Base-by-base conservation (phyloP, 2,113 vertebrate species). In the Piaya cayana region DNA sequence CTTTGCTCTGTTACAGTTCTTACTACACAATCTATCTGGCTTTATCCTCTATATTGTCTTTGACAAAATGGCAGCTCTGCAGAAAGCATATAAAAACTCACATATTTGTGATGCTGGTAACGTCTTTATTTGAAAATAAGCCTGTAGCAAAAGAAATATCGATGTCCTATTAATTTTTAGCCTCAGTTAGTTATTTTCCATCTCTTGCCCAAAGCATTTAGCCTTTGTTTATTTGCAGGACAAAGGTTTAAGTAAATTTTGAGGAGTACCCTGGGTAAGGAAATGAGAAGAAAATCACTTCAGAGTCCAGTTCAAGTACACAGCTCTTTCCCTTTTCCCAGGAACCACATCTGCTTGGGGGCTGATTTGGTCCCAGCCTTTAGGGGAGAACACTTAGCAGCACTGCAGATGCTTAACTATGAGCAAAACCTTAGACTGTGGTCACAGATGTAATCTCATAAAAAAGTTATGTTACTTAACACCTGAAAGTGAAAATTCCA, bases 351-450 rank as follows among this genome's bases (percentile, higher is more conserved):
- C 50, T 69, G 45, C 55, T 67, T 19, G 13, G 12, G 22, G 70
- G 37, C 37, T 78, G 36, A 8, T 18, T 36, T 26, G 12, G 30
- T 72, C 17, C 19, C 26, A 34, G 2, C 15, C 32, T 50, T 80
- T 37, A 27, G 22, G 27, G 11, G 49, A 69, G 68, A 27, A 62
- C 43, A 42, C 14, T 56, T 15, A 5, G 34, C 32, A 62, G 25
- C 10, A 13, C 27, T 15, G 49, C 17, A 22, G 6, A 53, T n/a
- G 55, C 1, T 0, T 32, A 29, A 2, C 11, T 9, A 18, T 5
- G 16, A 49, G 15, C 1, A 3, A 76, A 89, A 78, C 39, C n/a
- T 3, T 34, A 19, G n/a, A 37, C 7, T 14, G 36, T 6, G 63
- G 49, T 22, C 63, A 56, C 11, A 71, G 62, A 85, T 21, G 15